A percentile compares a stretch with the other conserved stretches of the same genome.
Conservation (phyloP, 1,140 invertebrate genomes). For the Polyergus mexicanus region DNA sequence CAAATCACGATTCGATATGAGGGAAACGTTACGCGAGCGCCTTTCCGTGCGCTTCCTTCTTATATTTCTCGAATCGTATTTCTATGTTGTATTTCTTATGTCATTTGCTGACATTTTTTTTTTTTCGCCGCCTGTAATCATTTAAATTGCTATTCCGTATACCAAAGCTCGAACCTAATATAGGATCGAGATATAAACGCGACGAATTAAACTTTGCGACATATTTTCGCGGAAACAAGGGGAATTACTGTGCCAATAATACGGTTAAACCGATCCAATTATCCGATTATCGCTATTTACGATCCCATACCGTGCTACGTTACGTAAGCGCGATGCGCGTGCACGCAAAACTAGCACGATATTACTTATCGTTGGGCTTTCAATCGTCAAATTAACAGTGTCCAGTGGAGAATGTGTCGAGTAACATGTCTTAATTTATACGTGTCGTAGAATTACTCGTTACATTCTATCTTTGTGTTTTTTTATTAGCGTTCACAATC, state of each 20-base stretch:
- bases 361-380: conserved; percentile 4
- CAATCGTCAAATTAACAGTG: neutral
- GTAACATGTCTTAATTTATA: neutral
- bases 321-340: neutral
- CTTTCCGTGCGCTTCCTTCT: conserved; percentile 32
- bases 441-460: neutral
- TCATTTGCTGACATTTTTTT: neutral
- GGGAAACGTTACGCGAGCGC: conserved; percentile 44
- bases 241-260: neutral
- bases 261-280: conserved; percentile 15
- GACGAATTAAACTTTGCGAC: neutral
- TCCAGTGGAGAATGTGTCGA: neutral
- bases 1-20: conserved; percentile 48
- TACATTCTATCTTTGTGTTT: neutral
- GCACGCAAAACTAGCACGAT: neutral
- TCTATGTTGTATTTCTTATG: conserved; percentile 16
- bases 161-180: neutral
- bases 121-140: conserved; percentile 6
- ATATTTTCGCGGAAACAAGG: neutral
- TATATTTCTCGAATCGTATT: conserved; percentile 37
- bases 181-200: neutral
- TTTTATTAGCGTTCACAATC: neutral
- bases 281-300: conserved; percentile 17
- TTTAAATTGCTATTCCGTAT: conserved; percentile 7
- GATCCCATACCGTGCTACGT: neutral